A percentile compares a stretch with the other conserved stretches of the same genome.
These are phyloP conservation scores for Bombus ignitus DNA, from an alignment of 1,140 invertebrate species.

Conservation along the genomic window DNA sequence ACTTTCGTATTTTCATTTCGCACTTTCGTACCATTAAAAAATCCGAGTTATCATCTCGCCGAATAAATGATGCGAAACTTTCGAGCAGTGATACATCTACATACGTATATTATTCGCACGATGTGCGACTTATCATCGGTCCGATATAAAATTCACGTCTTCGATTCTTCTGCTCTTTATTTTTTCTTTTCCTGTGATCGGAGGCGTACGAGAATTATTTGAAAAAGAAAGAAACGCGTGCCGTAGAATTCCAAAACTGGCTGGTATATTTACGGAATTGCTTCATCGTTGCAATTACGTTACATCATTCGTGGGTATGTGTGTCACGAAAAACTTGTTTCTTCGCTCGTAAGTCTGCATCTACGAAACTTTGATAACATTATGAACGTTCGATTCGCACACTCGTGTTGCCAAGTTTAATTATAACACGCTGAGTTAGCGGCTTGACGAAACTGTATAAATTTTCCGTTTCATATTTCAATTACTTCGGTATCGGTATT, in stretches of 20 bases:
- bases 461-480: not conserved
- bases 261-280: constrained; percentile 49
- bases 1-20: too few relatives aligned
- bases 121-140: too few relatives aligned
- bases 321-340: constrained; percentile 56
- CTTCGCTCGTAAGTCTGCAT: constrained; percentile 32
- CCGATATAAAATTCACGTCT: too few relatives aligned
- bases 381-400: not conserved
- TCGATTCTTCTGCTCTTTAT: too few relatives aligned
- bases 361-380: constrained; percentile 46
- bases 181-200: too few relatives aligned
- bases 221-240: constrained; percentile 4
- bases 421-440: not conserved
- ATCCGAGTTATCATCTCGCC: not conserved
- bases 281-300: constrained; percentile 53
- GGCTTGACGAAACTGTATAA: not conserved
- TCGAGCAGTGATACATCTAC: not conserved
- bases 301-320: constrained; percentile 47
- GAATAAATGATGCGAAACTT: not conserved
- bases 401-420: not conserved
- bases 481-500: not conserved
- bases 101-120: not conserved
- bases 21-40: not conserved
- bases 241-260: constrained; percentile 36
- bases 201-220: not conserved